A percentile compares a stretch with the other conserved stretches of the same genome.
Conservation (phyloP, 2,888 invertebrate genomes). For the Hirtodrosophila confusa region DNA sequence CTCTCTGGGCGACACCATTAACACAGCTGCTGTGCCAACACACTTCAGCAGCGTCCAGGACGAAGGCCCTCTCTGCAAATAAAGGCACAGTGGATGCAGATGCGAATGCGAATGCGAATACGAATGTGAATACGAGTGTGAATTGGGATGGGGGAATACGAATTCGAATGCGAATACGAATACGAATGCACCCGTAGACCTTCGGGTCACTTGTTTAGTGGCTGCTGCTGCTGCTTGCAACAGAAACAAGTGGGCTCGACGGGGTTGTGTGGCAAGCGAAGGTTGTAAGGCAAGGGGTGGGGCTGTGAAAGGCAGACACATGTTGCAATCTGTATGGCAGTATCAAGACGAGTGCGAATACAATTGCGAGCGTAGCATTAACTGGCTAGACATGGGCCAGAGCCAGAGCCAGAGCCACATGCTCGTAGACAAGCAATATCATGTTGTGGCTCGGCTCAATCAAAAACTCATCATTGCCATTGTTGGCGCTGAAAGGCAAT, state of each 20-base stretch:
- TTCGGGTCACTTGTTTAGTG: slow-evolving; percentile 61
- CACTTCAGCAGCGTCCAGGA: slow-evolving; percentile 27
- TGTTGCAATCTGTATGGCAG: slow-evolving; percentile 46
- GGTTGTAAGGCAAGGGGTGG: not conserved
- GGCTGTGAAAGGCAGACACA: slow-evolving; percentile 42
- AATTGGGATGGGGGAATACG: not conserved
- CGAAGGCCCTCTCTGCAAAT: slow-evolving; percentile 38
- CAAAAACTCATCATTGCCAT: slow-evolving; percentile 64
- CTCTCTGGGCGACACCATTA: slow-evolving; percentile 39
- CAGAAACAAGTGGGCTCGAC: slow-evolving; percentile 46
- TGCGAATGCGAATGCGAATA: slow-evolving; percentile 22
- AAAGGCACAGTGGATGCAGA: slow-evolving; percentile 32
- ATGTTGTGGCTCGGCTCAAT: slow-evolving; percentile 49
- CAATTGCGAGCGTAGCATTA: slow-evolving; percentile 6
- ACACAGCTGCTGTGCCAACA: slow-evolving; percentile 44
- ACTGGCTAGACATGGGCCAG: slow-evolving; percentile 14
- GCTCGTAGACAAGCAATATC: slow-evolving; percentile 16
- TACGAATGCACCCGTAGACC: slow-evolving; percentile 37
- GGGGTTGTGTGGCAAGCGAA: slow-evolving; percentile 35
- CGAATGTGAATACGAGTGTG: slow-evolving; percentile 4
- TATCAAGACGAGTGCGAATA: slow-evolving; percentile 10
- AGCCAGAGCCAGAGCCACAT: slow-evolving; percentile 10
- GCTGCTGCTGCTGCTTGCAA: slow-evolving; percentile 31
- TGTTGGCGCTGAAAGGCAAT: slow-evolving; percentile 60
- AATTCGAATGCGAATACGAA: slow-evolving; percentile 24